Evolutionary conservation across 2,888 invertebrate species (phyloP).

Genomic region (Macaria liturata): DNA sequence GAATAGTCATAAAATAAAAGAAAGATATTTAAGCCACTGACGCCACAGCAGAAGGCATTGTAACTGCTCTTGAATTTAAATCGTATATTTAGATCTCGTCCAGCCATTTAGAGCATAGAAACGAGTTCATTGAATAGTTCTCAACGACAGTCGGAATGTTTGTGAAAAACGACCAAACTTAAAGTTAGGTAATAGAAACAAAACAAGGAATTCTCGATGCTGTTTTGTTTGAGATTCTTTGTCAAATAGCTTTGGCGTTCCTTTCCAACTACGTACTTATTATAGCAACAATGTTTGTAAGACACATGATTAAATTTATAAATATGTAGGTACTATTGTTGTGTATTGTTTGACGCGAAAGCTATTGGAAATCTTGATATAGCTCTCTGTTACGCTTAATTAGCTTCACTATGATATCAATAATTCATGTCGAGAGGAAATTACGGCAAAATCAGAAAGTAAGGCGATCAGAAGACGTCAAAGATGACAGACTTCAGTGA

Average conservation of each 20-base stretch:
- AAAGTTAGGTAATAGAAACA: constrained; percentile 68
- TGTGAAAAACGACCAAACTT: constrained; percentile 66
- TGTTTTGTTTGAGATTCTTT: constrained; percentile 44
- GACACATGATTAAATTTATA: too few relatives aligned
- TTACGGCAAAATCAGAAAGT: too few relatives aligned
- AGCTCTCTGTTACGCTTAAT: too few relatives aligned
- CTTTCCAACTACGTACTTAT: constrained; percentile 14
- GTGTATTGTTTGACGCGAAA: too few relatives aligned
- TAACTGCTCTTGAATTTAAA: constrained; percentile 77
- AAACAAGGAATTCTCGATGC: constrained; percentile 55
- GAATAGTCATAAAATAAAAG: constrained; percentile 36
- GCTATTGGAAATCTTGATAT: too few relatives aligned
- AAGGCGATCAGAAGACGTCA: background rate
- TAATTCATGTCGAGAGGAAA: too few relatives aligned
- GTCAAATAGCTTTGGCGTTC: constrained; percentile 25
- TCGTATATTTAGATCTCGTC: constrained; percentile 72
- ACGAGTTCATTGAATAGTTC: constrained; percentile 73
- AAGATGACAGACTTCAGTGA: constrained; percentile 3
- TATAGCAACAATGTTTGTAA: background rate
- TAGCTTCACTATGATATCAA: too few relatives aligned
- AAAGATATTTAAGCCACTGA: background rate
- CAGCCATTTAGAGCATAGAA: constrained; percentile 74
- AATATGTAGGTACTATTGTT: too few relatives aligned
- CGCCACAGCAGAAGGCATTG: constrained; percentile 55
- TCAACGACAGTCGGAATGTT: constrained; percentile 69